Evolutionary conservation across 2,888 invertebrate genomes (phyloP).

Genomic region (Bombylius major): DNA sequence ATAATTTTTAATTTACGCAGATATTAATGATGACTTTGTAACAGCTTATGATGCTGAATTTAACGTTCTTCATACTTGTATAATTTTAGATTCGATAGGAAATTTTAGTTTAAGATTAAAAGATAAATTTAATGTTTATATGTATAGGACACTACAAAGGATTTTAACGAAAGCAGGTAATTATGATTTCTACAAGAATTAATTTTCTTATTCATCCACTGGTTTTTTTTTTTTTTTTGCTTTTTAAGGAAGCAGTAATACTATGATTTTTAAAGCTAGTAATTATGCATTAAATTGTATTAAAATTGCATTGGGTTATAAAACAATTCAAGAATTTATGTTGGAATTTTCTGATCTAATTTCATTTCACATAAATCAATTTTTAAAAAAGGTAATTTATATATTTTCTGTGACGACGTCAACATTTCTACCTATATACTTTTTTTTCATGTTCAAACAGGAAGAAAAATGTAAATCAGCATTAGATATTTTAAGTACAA

Average conservation of each 20-base stretch:
- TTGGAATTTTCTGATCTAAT: slow-evolving; percentile 60
- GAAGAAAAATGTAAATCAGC: slow-evolving; percentile 50
- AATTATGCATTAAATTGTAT: slow-evolving; percentile 45
- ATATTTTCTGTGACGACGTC: neutral
- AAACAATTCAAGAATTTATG: slow-evolving; percentile 47
- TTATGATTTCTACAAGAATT: neutral
- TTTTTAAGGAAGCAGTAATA: slow-evolving; percentile 49
- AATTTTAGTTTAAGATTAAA: slow-evolving; percentile 44
- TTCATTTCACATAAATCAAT: slow-evolving; percentile 52
- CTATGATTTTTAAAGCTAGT: slow-evolving; percentile 49
- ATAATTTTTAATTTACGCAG: slow-evolving; percentile 5
- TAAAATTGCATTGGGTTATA: slow-evolving; percentile 44
- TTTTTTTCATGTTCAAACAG: slow-evolving; percentile 20
- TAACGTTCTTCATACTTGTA: slow-evolving; percentile 53
- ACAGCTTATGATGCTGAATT: slow-evolving; percentile 40
- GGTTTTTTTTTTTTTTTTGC: neutral
- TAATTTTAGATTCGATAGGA: slow-evolving; percentile 58
- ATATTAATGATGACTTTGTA: slow-evolving; percentile 18
- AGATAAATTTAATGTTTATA: slow-evolving; percentile 43
- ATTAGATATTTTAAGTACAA: slow-evolving; percentile 56
- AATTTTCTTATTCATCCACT: neutral
- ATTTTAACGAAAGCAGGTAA: slow-evolving; percentile 59
- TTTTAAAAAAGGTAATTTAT: slow-evolving; percentile 43
- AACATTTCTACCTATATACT: too few relatives aligned
- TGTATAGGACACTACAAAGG: slow-evolving; percentile 53